A percentile compares a stretch with the other conserved stretches of the same genome.
Evolutionary conservation across 2,797 vertebrate species (phyloP).

Genomic region (Cyclura pinguis): DNA sequence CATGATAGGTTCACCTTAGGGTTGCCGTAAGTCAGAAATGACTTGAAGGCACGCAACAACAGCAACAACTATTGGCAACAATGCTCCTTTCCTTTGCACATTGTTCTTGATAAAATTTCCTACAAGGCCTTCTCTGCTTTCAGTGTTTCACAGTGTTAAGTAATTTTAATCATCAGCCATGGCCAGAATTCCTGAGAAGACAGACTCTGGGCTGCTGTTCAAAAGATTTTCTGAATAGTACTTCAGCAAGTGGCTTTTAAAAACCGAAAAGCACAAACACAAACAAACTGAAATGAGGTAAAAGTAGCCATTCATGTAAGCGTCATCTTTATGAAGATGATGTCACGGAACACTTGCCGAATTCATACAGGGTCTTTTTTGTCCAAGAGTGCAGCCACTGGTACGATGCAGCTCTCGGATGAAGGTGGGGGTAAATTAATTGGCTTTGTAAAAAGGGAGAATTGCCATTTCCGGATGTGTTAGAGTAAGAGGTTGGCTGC

Average conservation of each 20-base stretch:
- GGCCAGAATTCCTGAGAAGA: slow-evolving; percentile 51
- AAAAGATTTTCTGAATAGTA: slow-evolving; percentile 65
- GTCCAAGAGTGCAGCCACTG: slow-evolving; percentile 16
- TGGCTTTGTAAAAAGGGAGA: slow-evolving; percentile 55
- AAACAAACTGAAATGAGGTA: slow-evolving; percentile 53
- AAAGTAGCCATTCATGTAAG: slow-evolving; percentile 57
- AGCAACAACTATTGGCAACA: not conserved
- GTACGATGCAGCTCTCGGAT: not conserved
- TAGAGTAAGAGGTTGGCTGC: slow-evolving; percentile 30
- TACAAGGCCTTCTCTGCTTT: slow-evolving; percentile 42
- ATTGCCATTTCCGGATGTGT: slow-evolving; percentile 54
- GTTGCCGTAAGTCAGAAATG: too few relatives aligned
- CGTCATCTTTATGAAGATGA: slow-evolving; percentile 64
- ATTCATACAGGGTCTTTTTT: not conserved
- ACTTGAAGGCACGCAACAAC: too few relatives aligned
- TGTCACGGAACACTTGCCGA: slow-evolving; percentile 64
- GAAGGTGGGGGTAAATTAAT: slow-evolving; percentile 26
- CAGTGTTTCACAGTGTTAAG: not conserved
- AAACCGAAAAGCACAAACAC: not conserved
- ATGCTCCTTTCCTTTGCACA: slow-evolving; percentile 29
- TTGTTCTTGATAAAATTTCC: not conserved
- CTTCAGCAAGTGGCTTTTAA: slow-evolving; percentile 56
- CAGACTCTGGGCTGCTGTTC: slow-evolving; percentile 47
- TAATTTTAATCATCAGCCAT: slow-evolving; percentile 61
- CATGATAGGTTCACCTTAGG: too few relatives aligned